Percentiles rank a stretch among this genome's conserved stretches.
Evolutionary conservation across 2,113 vertebrate genomes (phyloP).

Genomic region (Riparia riparia): DNA sequence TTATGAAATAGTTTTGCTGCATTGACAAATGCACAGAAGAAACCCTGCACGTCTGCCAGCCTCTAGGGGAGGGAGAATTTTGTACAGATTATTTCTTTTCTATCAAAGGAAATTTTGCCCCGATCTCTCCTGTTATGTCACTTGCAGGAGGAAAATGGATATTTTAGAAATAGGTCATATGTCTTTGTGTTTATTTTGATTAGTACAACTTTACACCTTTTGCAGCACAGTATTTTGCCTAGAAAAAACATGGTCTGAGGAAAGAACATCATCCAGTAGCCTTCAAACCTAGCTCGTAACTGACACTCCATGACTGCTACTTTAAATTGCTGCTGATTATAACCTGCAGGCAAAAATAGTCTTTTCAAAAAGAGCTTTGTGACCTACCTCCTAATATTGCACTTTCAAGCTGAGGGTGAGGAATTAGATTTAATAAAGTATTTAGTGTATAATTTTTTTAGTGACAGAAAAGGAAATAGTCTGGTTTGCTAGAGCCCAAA

Average conservation of each 20-base stretch:
- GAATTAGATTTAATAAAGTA: neutral
- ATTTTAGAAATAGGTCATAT: neutral
- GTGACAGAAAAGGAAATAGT: neutral
- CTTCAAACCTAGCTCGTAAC: neutral
- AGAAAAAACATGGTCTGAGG: neutral
- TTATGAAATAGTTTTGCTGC: conserved; percentile 41
- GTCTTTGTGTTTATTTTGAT: neutral
- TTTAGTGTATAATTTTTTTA: neutral
- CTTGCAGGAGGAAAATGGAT: neutral
- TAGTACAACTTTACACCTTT: neutral
- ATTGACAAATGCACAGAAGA: neutral
- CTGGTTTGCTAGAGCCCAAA: neutral
- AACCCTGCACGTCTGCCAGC: neutral
- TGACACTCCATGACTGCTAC: neutral
- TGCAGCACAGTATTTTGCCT: neutral
- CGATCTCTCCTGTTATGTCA: neutral
- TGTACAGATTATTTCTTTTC: neutral
- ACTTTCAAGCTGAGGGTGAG: neutral
- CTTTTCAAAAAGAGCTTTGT: neutral
- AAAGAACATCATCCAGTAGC: neutral
- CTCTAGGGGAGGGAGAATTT: neutral
- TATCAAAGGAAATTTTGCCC: neutral
- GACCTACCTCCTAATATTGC: neutral
- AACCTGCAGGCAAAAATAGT: neutral
- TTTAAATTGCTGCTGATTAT: neutral